A percentile compares a stretch with the other conserved stretches of the same genome.
Conservation (phyloP, 2,888 invertebrate species). For the Cantharis flavilabris region DNA sequence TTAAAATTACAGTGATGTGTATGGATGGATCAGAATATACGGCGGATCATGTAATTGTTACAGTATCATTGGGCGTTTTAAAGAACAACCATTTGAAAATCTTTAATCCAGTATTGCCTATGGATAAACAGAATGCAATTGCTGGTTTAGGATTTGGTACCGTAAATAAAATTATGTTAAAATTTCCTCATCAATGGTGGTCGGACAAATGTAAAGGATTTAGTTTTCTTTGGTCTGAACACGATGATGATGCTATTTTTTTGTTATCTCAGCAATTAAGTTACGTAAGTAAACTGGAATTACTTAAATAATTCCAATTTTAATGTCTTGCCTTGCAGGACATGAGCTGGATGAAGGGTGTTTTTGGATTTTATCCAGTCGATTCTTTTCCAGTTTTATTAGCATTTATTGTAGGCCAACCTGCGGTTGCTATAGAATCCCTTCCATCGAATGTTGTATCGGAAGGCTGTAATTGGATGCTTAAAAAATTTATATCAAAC, state of each 20-base stretch:
- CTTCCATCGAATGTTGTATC: conserved; percentile 61
- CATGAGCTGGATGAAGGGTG: conserved; percentile 66
- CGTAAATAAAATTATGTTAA: conserved; percentile 69
- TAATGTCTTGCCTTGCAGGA: conserved; percentile 41
- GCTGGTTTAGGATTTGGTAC: conserved; percentile 66
- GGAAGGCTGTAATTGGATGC: conserved; percentile 58
- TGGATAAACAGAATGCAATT: conserved; percentile 61
- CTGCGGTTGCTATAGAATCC: conserved; percentile 65
- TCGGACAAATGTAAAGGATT: conserved; percentile 59
- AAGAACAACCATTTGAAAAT: conserved; percentile 61
- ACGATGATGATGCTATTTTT: conserved; percentile 51
- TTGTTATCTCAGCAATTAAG: conserved; percentile 43
- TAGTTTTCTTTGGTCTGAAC: conserved; percentile 62
- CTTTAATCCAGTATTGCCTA: conserved; percentile 63
- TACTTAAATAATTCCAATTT: not conserved
- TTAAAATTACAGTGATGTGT: conserved; percentile 55
- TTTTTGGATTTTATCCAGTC: conserved; percentile 71
- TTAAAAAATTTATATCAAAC: conserved; percentile 61
- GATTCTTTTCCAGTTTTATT: conserved; percentile 68
- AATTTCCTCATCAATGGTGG: conserved; percentile 71
- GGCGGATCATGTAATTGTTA: conserved; percentile 70
- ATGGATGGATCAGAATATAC: conserved; percentile 59
- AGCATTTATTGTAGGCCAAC: conserved; percentile 72
- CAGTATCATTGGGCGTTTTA: conserved; percentile 71
- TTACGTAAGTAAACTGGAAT: conserved; percentile 21